These are phyloP conservation scores for Balaeniceps rex DNA, from an alignment of 2,113 vertebrate species.

Conservation along the genomic window DNA sequence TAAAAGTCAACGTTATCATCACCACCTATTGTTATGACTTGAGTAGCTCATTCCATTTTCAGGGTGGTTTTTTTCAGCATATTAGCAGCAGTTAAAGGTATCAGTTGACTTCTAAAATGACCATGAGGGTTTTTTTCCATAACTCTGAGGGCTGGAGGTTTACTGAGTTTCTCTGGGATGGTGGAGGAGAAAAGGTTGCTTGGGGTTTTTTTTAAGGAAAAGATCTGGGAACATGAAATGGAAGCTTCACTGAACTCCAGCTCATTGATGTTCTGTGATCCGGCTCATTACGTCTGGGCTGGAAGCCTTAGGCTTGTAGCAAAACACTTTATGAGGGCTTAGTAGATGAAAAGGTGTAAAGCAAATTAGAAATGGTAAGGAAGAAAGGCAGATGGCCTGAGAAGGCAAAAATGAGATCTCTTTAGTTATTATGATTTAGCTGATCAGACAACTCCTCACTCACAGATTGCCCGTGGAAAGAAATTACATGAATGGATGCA, in stretches of 20 bases:
- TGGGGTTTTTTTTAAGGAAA: neutral
- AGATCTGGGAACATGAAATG: neutral
- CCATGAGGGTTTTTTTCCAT: neutral
- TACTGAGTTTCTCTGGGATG: neutral
- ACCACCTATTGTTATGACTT: neutral
- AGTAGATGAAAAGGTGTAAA: neutral
- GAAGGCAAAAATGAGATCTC: neutral
- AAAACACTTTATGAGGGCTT: neutral
- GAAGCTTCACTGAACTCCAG: neutral
- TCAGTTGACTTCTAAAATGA: neutral
- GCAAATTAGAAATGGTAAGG: neutral
- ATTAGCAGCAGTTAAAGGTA: neutral
- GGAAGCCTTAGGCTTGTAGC: neutral
- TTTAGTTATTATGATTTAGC: neutral
- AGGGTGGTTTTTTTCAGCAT: neutral
- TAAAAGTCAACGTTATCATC: neutral
- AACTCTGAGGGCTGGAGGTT: neutral
- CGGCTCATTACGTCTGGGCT: neutral
- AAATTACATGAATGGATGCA: neutral
- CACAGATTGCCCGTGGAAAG: neutral
- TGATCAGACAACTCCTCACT: neutral
- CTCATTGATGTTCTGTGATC: neutral
- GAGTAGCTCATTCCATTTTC: neutral
- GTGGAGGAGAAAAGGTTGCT: neutral
- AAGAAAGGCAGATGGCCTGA: neutral